phyloP scores from a whole-genome alignment of 2,888 invertebrate species.

The Pristionchus entomophagus region DNA sequence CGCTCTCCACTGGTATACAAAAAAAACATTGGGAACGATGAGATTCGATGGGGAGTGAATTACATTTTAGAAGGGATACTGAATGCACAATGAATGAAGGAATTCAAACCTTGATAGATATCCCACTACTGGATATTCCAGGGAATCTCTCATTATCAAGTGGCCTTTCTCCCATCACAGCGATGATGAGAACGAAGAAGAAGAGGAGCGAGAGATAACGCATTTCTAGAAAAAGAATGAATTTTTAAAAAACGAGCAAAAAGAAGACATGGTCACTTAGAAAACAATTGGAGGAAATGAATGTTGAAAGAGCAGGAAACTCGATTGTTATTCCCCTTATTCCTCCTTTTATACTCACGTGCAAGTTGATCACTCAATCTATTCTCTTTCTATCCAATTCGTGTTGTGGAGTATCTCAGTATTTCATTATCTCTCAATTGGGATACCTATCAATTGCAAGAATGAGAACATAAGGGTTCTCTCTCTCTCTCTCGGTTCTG shows the following conservation, averaged over 20 bases:
- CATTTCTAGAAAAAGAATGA: background rate
- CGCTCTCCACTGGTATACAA: too few relatives aligned
- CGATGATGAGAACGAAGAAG: background rate
- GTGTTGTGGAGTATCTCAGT: background rate
- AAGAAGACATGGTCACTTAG: background rate
- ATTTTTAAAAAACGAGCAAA: background rate
- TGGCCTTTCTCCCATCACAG: too few relatives aligned
- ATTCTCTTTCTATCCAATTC: too few relatives aligned
- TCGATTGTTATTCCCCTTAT: background rate
- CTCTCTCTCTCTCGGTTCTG: too few relatives aligned
- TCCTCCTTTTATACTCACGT: constrained; percentile 6
- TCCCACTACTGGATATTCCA: background rate
- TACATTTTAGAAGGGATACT: too few relatives aligned
- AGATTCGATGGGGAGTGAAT: too few relatives aligned
- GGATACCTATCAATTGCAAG: background rate
- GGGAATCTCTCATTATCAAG: background rate
- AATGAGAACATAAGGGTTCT: background rate
- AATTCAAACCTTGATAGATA: background rate
- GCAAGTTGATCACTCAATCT: background rate
- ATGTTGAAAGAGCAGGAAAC: background rate
- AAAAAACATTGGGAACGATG: too few relatives aligned
- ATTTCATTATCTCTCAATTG: background rate
- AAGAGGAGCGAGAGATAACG: background rate
- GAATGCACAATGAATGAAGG: background rate
- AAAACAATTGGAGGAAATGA: background rate